Conservation (phyloP, 2,888 invertebrate species). For the Heliconius cydno region DNA sequence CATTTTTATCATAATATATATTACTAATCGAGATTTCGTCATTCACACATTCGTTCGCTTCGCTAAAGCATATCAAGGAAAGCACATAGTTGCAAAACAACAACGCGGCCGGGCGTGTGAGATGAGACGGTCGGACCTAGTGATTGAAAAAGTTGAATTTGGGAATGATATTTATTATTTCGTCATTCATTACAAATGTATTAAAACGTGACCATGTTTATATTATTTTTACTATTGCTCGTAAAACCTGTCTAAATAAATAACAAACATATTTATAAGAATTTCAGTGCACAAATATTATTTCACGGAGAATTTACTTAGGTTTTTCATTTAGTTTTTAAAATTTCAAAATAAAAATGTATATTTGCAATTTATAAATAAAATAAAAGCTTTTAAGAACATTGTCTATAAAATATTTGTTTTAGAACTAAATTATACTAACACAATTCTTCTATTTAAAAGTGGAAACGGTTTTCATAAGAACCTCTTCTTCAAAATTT, state of each 20-base stretch:
- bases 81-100: conserved; percentile 54
- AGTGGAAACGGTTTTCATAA: background rate
- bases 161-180: background rate
- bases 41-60: conserved; percentile 27
- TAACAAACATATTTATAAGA: no score
- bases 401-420: background rate
- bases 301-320: no score
- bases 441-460: background rate
- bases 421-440: background rate
- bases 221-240: no score
- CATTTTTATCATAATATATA: background rate
- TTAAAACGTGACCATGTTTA: no score
- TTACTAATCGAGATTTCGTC: conserved; percentile 17
- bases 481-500: background rate
- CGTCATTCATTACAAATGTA: no score
- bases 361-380: background rate
- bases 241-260: no score
- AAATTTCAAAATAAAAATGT: background rate
- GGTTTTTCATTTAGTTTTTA: no score
- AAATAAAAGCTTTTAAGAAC: background rate
- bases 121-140: conserved; percentile 42
- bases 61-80: conserved; percentile 43
- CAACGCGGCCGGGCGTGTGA: conserved; percentile 48
- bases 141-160: conserved; percentile 22
- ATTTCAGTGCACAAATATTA: no score